A percentile compares a stretch with the other conserved stretches of the same genome.
These are phyloP conservation scores for Scolopax mira DNA, from an alignment of 2,113 vertebrate species.

Conservation along the genomic window DNA sequence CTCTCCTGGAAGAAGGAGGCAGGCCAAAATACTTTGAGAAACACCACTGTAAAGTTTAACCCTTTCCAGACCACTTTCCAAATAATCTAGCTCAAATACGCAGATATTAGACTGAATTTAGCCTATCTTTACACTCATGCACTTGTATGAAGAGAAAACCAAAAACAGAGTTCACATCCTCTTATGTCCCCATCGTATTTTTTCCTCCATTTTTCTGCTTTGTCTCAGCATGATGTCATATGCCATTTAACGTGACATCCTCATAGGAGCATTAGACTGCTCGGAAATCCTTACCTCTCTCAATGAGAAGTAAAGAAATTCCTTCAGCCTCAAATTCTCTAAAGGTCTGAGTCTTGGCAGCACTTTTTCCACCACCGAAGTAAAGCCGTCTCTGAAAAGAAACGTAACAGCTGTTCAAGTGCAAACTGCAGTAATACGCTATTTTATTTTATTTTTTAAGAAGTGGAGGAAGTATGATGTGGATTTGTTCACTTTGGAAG, in stretches of 20 bases:
- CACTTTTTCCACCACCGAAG: neutral
- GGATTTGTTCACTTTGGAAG: neutral
- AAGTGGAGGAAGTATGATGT: neutral
- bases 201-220: neutral
- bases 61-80: neutral
- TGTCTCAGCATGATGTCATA: neutral
- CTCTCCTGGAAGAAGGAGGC: neutral
- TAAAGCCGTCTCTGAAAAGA: neutral
- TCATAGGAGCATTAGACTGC: neutral
- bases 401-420: neutral
- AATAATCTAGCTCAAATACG: neutral
- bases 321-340: neutral
- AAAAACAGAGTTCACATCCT: neutral
- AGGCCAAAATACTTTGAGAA: neutral
- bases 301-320: neutral
- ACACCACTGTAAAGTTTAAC: neutral
- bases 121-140: neutral
- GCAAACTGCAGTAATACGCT: neutral
- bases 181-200: neutral
- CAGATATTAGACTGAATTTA: neutral
- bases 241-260: neutral
- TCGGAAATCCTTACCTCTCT: neutral
- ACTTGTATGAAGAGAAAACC: neutral
- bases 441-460: neutral
- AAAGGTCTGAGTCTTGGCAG: neutral